Base-by-base conservation (phyloP, 2,797 vertebrate genomes). In the Apogon hyalosoma region DNA sequence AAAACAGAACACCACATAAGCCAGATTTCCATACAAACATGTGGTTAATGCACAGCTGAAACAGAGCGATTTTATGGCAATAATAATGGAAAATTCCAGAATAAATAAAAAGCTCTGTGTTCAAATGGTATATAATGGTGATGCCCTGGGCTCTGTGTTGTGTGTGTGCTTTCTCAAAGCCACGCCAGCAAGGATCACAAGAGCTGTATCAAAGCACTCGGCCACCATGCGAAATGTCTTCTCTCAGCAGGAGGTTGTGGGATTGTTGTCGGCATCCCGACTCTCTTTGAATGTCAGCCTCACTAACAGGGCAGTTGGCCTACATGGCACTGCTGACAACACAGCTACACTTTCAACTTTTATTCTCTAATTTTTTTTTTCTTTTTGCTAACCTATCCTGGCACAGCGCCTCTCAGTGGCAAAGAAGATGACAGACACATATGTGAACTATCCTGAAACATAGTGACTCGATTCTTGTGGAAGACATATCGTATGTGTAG, bases 261-360 rank as follows among this genome's bases (percentile, higher is more conserved):
- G 89, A 92, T 91, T 93, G 89, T 91, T 90, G 90, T 87, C 84
- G 67, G 72, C 84, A 59, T 87, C 88, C 87, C 79, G 68, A 83
- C 82, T 87, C 82, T 82, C 91, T 93, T 93, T 93, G 90, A 93
- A 92, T 88, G 88, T 91, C 90, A 90, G 87, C 86, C 88, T 91
- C 86, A 82, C 89, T 92, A 93, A 92, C 90, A 89, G 88, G 89
- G 86, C 85, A 88, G 84, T 82, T 82, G 84, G 88, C 77, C 86
- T 85, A 78, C 87, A 86, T 59, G 69, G 66, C 83, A 84, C 79
- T 68, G 79, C 83, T 80, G 87, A 88, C 87, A 89, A 84, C 86
- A 83, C 73, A 81, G 84, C 79, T 59, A 73, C 79, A 86, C 91
- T 93, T 92, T 92, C 79, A 92, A 92, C 80, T 90, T 89, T 85